Evolutionary conservation across 2,797 vertebrate species (phyloP).

Genomic region (Eulemur albifrons): DNA sequence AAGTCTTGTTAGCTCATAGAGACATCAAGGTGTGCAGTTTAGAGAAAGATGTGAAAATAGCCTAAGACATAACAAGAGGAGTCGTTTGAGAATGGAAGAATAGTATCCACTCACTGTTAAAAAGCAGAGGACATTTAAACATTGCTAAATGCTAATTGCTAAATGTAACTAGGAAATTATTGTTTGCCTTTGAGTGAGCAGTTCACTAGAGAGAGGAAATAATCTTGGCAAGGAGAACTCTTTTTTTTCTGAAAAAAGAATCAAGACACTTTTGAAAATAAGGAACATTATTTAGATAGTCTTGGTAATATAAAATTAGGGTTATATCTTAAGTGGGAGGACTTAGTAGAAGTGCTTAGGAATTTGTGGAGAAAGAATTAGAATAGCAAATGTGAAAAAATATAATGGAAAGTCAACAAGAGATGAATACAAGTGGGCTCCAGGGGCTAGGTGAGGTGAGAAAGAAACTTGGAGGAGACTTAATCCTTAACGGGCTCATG

Average conservation of each 20-base stretch:
- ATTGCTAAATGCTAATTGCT: neutral
- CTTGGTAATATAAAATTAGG: neutral
- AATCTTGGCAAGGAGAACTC: neutral
- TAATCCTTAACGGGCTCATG: neutral
- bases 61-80: neutral
- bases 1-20: neutral
- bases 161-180: conserved; percentile 22
- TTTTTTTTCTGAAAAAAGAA: neutral
- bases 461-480: neutral
- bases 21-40: neutral
- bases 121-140: neutral
- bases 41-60: neutral
- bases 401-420: neutral
- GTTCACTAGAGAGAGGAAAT: neutral
- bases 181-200: conserved; percentile 1
- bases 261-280: neutral
- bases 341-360: neutral
- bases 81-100: neutral
- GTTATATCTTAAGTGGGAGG: neutral
- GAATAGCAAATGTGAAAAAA: neutral
- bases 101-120: neutral
- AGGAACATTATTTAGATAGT: neutral
- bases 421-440: neutral
- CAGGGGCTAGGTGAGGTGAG: neutral
- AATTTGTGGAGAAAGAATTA: conserved; percentile 3